Percentiles rank a stretch among this genome's conserved stretches.
phyloP scores from a whole-genome alignment of 2,888 invertebrate species.

The Tetrapedia diversipes region DNA sequence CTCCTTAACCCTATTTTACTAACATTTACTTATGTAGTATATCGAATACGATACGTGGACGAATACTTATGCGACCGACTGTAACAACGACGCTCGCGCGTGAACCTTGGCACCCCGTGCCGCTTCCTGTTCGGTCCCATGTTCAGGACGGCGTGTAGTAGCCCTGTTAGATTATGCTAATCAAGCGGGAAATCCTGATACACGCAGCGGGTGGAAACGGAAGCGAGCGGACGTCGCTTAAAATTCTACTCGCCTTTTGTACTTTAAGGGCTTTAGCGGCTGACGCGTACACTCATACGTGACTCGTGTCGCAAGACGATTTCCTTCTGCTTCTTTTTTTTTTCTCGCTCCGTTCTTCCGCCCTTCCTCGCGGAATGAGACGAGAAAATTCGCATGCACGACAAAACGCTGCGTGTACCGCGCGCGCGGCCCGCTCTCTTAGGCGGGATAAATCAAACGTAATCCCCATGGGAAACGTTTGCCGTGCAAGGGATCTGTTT shows the following conservation, averaged over 20 bases:
- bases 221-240: conserved; percentile 27
- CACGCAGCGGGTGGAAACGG: conserved; percentile 35
- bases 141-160: no score
- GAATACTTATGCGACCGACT: no score
- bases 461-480: not conserved
- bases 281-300: conserved; percentile 49
- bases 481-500: conserved; percentile 17
- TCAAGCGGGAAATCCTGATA: conserved; percentile 51
- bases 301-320: conserved; percentile 41
- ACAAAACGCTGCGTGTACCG: not conserved
- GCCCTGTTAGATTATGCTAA: conserved; percentile 61
- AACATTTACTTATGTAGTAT: no score
- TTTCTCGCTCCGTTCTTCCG: not conserved
- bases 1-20: no score
- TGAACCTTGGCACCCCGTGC: no score
- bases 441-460: conserved; percentile 8
- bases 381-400: conserved; percentile 18
- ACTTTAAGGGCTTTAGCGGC: conserved; percentile 43
- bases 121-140: no score
- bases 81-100: conserved; percentile 57
- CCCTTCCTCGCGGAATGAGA: not conserved
- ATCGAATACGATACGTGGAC: no score
- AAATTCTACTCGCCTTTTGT: conserved; percentile 51
- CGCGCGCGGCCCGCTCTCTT: not conserved
- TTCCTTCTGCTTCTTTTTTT: not conserved